Conservation (phyloP, 2,888 invertebrate genomes). For the Caenorhabditis sp. region DNA sequence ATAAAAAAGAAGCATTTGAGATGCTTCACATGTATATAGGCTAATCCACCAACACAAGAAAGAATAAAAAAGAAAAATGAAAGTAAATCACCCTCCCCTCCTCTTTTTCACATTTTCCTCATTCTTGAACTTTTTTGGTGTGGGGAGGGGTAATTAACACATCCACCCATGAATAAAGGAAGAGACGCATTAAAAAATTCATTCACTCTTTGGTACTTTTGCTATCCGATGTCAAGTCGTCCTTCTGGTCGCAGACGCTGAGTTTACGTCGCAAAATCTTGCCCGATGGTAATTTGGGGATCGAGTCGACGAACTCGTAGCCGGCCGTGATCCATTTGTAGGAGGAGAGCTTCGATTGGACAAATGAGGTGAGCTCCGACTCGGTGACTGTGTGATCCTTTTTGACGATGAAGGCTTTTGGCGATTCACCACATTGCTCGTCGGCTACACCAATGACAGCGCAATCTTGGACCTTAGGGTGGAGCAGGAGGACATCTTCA, state of each 20-base stretch:
- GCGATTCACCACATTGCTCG: conserved; percentile 34
- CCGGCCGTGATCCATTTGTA: conserved; percentile 43
- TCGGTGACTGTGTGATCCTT: conserved; percentile 34
- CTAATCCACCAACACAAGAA: too few relatives aligned
- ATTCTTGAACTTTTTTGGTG: too few relatives aligned
- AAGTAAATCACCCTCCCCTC: too few relatives aligned
- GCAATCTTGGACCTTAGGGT: conserved; percentile 43
- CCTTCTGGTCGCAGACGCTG: background rate
- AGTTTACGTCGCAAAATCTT: conserved; percentile 32
- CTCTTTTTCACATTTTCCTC: too few relatives aligned
- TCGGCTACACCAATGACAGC: conserved; percentile 43
- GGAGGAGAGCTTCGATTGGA: conserved; percentile 31
- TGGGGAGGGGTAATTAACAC: too few relatives aligned
- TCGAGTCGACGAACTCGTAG: conserved; percentile 29
- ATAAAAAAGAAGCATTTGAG: too few relatives aligned
- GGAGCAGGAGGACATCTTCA: conserved; percentile 44
- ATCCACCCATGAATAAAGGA: too few relatives aligned
- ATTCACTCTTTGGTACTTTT: background rate
- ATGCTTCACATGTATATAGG: too few relatives aligned
- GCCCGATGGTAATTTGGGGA: conserved; percentile 39
- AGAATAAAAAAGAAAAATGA: too few relatives aligned
- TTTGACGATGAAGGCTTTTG: conserved; percentile 42
- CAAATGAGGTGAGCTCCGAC: conserved; percentile 28
- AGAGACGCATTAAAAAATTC: too few relatives aligned
- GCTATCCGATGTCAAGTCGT: background rate